A percentile compares a stretch with the other conserved stretches of the same genome.
These are phyloP conservation scores for Hydrotaea diabolus DNA, from an alignment of 2,888 invertebrate species.

Conservation along the genomic window DNA sequence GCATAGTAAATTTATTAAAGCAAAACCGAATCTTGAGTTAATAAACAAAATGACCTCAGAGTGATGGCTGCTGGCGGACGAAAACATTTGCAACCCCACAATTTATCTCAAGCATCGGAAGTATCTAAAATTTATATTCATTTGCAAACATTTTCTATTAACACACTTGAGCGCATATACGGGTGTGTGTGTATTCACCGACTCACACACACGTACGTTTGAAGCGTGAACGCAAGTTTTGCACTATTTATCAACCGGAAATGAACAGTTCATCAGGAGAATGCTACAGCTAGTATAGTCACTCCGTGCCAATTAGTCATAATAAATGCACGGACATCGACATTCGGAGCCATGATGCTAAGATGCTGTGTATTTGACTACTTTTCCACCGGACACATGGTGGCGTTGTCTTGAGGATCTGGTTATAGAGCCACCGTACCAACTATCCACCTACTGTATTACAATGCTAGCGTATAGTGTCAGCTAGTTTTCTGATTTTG, in stretches of 20 bases:
- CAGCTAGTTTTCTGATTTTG: no score
- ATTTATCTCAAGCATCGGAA: conserved; percentile 58
- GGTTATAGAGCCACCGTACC: no score
- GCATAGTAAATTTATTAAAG: conserved; percentile 58
- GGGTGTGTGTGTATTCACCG: no score
- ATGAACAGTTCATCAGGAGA: conserved; percentile 51
- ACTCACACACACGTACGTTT: neutral
- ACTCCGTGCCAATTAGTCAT: conserved; percentile 55
- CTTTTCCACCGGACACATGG: neutral
- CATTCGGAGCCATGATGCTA: conserved; percentile 25
- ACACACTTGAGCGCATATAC: neutral
- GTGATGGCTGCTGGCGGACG: conserved; percentile 30
- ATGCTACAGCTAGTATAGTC: neutral
- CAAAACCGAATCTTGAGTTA: conserved; percentile 41
- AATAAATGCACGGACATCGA: conserved; percentile 42
- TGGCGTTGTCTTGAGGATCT: no score
- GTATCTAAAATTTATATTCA: conserved; percentile 64
- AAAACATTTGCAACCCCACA: conserved; percentile 56
- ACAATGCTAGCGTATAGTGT: no score
- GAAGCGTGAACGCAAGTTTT: neutral
- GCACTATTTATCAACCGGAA: conserved; percentile 66
- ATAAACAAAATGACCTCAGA: conserved; percentile 59
- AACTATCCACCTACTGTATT: no score
- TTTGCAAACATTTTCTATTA: conserved; percentile 30
- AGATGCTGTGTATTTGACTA: conserved; percentile 25